These are phyloP conservation scores for Portunus trituberculatus DNA, from an alignment of 1,140 invertebrate species.

Conservation along the genomic window DNA sequence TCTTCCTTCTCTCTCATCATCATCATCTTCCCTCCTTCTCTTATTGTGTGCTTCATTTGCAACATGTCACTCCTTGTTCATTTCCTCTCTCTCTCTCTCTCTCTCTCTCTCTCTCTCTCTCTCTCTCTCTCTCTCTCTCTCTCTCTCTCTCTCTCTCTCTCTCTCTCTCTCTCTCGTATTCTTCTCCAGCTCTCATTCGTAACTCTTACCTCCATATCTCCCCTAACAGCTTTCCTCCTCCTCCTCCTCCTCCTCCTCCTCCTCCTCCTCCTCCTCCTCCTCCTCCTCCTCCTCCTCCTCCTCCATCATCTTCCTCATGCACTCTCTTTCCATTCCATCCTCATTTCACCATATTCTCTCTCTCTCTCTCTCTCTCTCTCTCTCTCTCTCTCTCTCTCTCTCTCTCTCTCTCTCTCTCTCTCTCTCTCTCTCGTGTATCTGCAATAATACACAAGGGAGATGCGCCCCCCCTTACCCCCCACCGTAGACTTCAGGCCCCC, in stretches of 20 bases:
- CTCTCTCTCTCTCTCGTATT: not conserved
- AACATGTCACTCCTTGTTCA: not conserved
- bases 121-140: not conserved
- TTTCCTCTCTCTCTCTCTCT: not conserved
- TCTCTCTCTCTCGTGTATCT: slow-evolving; percentile 27
- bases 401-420: slow-evolving; percentile 38
- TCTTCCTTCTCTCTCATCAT: not conserved
- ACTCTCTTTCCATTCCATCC: not conserved
- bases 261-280: not conserved
- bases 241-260: not conserved
- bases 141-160: not conserved
- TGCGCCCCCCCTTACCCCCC: no score
- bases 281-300: no score
- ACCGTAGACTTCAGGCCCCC: no score
- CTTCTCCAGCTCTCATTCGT: slow-evolving; percentile 16
- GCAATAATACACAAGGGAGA: no score
- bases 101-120: slow-evolving; percentile 25
- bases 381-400: slow-evolving; percentile 33
- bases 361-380: not conserved
- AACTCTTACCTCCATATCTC: not conserved
- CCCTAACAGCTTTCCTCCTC: not conserved
- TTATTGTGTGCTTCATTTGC: not conserved
- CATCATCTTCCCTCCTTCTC: not conserved
- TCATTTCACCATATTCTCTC: not conserved
- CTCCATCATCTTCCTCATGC: not conserved